Base-by-base conservation (phyloP, 2,888 invertebrate genomes). In the Steinernema carpocapsae region DNA sequence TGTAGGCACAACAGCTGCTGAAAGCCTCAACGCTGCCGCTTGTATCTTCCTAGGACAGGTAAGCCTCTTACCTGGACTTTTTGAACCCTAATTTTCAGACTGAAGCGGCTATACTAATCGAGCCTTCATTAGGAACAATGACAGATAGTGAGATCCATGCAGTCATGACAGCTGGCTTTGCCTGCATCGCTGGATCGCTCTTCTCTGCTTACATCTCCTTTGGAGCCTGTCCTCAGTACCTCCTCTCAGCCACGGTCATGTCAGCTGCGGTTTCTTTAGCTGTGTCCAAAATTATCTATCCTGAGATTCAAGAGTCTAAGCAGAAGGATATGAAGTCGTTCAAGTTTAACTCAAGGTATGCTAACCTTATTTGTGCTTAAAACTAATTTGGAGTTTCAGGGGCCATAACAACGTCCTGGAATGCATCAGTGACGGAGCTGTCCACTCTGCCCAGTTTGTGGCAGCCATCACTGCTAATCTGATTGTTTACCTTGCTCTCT, bases 1-100 rank as follows among this genome's bases (percentile, higher is more conserved):
- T 0, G 89, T 94, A 88, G 93, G 92, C 17, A 96, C 96, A 0
- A 94, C 96, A 0, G 93, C 95, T 0, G 94, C 94, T 75, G 97
- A 97, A 89, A 95, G 95, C 76, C 92, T 96, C 45, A 94, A 93
- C 78, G 92, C 94, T 17, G 93, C 94, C 0, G 95, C 94, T 0
- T 96, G 95, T 88, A 93, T 95, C 43, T 97, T 97, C 86, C 90
- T 97, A 26, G 96, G 97, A 77, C 93, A 93, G 93, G 94, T 94
- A 85, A 89, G 12, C 22, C 42, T 19, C 59, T 43, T 43, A 14
- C 10, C 43, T 43, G 7, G 43, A 43, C 14, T 43, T 7, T 43
- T 43, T 7, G 43, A 17, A 52, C 32, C 12, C 3, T 22, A 26
- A 1, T 22, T 32, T 78, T 12, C 48, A 94, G 94, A 92, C 93